A percentile compares a stretch with the other conserved stretches of the same genome.
Conservation (phyloP, 2,113 vertebrate species). For the Procavia capensis region DNA sequence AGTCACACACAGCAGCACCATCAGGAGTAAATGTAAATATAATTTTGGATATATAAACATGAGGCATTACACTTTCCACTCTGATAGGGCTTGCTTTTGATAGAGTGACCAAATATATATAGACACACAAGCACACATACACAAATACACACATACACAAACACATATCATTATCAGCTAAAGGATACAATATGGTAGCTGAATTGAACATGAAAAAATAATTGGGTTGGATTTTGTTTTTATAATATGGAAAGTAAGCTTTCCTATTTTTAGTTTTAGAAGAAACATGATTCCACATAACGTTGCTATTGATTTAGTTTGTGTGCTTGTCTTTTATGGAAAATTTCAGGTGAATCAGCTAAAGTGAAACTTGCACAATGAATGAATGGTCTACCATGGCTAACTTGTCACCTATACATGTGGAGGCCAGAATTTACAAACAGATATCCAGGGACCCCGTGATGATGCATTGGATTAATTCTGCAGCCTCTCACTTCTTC, state of each 20-base stretch:
- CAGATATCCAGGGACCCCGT: neutral
- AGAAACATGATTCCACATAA: neutral
- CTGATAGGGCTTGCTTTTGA: neutral
- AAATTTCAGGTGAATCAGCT: conserved; percentile 8
- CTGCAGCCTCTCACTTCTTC: conserved; percentile 31
- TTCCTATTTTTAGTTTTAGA: conserved; percentile 27
- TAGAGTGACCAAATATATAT: neutral
- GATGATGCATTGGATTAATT: conserved; percentile 64
- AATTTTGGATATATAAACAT: neutral
- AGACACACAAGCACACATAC: no score
- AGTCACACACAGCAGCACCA: neutral
- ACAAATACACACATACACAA: neutral
- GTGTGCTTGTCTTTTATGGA: neutral
- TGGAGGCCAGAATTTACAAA: neutral
- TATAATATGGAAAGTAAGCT: neutral
- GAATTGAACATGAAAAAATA: conserved; percentile 48
- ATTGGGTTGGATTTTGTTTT: conserved; percentile 46
- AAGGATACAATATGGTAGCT: neutral
- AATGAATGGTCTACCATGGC: neutral
- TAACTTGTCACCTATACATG: neutral
- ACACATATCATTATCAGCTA: neutral
- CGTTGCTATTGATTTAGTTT: neutral
- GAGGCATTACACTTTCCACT: neutral
- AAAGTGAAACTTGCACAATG: neutral
- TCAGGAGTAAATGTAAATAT: neutral